Base-by-base conservation (phyloP, 2,888 invertebrate species). In the Dichetophora obliterata region DNA sequence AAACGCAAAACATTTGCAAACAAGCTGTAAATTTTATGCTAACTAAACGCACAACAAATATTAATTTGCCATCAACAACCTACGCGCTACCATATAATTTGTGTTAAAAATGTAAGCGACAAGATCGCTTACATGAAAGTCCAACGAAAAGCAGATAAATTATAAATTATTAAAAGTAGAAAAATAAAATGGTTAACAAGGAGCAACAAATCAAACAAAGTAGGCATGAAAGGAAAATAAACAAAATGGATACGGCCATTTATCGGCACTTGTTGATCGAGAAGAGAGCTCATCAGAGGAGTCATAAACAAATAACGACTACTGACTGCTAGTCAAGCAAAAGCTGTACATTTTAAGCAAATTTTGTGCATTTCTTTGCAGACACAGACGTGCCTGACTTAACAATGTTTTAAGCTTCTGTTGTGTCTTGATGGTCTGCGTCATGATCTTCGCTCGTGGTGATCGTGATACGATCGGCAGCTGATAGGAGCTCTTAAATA, bases 61-160 rank as follows among this genome's bases (percentile, higher is more conserved):
- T 59, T 59, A 59, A 59, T 59, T 59, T 59, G 57, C 57, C 57
- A 59, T 59, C 57, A 59, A 59, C 57, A 59, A 59, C 57, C 57
- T 59, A 59, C 57, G 24, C 57, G 57, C 57, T 59, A 59, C 19
- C 14, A 6, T 27, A 19, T 22, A 22, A 59, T 59, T 59, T 59
- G 3, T 27, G 14, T 43, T 43, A 1, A 43, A 43, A 43, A 11
- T 11, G 11, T 43, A 43, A 24, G 11, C 57, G 19, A 59, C 57
- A 59, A 59, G 27, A 59, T 59, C 57, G 57, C 57, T 22, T 24
- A 59, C 57, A 59, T 59, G 57, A 27, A 59, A 59, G 27, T 22
- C 24, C n/a, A 24, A 4, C n/a, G 11, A 11, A 59, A 59, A 24
- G 57, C 27, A 27, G 16, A 59, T 59, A 59, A 59, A 59, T 59